Base-by-base conservation (phyloP, 2,888 invertebrate genomes). In the Pterostichus madidus region DNA sequence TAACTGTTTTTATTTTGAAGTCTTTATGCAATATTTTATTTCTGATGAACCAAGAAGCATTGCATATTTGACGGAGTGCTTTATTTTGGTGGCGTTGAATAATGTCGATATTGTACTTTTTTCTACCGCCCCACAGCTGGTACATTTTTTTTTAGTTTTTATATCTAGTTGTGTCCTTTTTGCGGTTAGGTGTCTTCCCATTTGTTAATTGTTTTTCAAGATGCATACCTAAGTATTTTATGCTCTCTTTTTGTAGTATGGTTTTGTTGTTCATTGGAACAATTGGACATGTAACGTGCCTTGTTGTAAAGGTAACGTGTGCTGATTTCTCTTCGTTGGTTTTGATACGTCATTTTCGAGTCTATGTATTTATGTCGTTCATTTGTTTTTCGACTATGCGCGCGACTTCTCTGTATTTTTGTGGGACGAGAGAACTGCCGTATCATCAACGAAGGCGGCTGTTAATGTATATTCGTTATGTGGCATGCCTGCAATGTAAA, bases 71-170 rank as follows among this genome's bases (percentile, higher is more conserved):
- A n/a, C n/a, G n/a, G n/a, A n/a, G n/a, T n/a, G n/a, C n/a, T n/a
- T n/a, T n/a, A n/a, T n/a, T n/a, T n/a, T n/a, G n/a, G n/a, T n/a
- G n/a, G n/a, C n/a, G n/a, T n/a, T n/a, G n/a, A n/a, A n/a, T n/a
- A n/a, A n/a, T n/a, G n/a, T n/a, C n/a, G n/a, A n/a, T n/a, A n/a
- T n/a, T n/a, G n/a, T n/a, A n/a, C n/a, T n/a, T n/a, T n/a, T n/a
- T n/a, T n/a, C n/a, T n/a, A n/a, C n/a, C n/a, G 35, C 35, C 49
- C 49, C 4, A 10, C 8, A 49, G 10, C 49, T 10, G 8, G 13
- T 49, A 49, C 49, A 49, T 49, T 10, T 49, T 49, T 49, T 49
- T n/a, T 49, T n/a, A n/a, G 49, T 49, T 49, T 49, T 49, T 2
- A 49, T 49, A 10, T 49, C 49, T 4, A 49, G 11, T n/a, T 49